Base-by-base conservation (phyloP, 2,888 invertebrate species). In the Onthophagus sagittarius region DNA sequence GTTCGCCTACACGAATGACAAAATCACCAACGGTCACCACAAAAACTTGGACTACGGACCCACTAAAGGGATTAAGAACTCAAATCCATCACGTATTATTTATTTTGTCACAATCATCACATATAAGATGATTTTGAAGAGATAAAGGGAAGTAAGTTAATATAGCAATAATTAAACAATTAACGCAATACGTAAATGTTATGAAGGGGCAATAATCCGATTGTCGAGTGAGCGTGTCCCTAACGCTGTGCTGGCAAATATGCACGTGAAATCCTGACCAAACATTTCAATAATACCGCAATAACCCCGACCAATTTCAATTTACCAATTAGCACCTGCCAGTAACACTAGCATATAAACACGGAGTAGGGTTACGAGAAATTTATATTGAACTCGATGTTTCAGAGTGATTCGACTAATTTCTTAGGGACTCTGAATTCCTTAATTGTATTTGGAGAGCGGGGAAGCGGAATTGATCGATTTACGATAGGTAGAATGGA, bases 321-420 rank as follows among this genome's bases (percentile, higher is more conserved):
- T 67, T 67, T 67, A 32, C 67, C 67, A 67, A 31, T 67, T 67
- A 67, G 32, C 67, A 67, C 67, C 67, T 67, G 67, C 67, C 67
- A 67, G 39, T 53, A 53, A 11, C 39, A 53, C 39, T 53, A 7
- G 39, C 9, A 11, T 53, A 23, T 23, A 23, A 53, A 53, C 39
- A 53, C 39, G 39, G 39, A 2, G 39, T 9, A 53, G 39, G 9
- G 39, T 7, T 53, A 9, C 39, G 39, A 53, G 39, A 53, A 53
- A 9, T 53, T 53, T 11, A 11, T 9, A 23, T 23, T 23, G 23
- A 53, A 11, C 11, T 53, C 5, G 39, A 53, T 11, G 39, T 53
- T 53, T 11, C 39, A 2, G 39, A 23, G 23, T 23, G 39, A 53
- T 53, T 11, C 39, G 1, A 53, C 7, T 11, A 11, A 7, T 7